Evolutionary conservation across 2,888 invertebrate species (phyloP).

Genomic region (Altica lythri): DNA sequence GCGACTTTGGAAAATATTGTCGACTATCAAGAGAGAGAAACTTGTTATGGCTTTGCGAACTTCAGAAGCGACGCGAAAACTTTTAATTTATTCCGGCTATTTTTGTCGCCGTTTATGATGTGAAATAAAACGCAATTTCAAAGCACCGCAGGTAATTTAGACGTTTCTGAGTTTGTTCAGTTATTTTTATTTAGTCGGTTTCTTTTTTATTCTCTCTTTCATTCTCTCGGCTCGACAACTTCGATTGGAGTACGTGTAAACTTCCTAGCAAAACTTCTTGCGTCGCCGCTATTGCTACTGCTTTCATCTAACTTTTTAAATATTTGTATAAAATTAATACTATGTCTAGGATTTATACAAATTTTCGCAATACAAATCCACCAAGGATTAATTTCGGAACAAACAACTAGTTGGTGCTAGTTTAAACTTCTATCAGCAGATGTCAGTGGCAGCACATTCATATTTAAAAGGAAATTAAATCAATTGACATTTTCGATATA

Average conservation of each 20-base stretch:
- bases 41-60: slow-evolving; percentile 37
- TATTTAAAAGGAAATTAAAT: no score
- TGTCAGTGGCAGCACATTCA: no score
- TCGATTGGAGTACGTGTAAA: not conserved
- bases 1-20: slow-evolving; percentile 28
- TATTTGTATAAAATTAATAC: not conserved
- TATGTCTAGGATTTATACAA: no score
- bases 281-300: not conserved
- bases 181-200: slow-evolving; percentile 1
- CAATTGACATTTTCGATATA: no score
- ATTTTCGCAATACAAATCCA: no score
- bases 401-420: no score
- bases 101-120: slow-evolving; percentile 39
- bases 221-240: not conserved
- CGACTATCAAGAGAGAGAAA: slow-evolving; percentile 33
- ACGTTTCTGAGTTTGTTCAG: slow-evolving; percentile 27
- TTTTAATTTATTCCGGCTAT: slow-evolving; percentile 41
- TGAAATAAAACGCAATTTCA: slow-evolving; percentile 37
- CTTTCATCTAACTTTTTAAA: slow-evolving; percentile 2
- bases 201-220: slow-evolving; percentile 3
- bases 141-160: slow-evolving; percentile 40
- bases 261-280: no score
- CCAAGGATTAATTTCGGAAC: no score
- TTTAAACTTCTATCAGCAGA: no score
- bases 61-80: slow-evolving; percentile 34